Conservation (phyloP, 2,797 vertebrate genomes). For the Lagorchestes hirsutus region DNA sequence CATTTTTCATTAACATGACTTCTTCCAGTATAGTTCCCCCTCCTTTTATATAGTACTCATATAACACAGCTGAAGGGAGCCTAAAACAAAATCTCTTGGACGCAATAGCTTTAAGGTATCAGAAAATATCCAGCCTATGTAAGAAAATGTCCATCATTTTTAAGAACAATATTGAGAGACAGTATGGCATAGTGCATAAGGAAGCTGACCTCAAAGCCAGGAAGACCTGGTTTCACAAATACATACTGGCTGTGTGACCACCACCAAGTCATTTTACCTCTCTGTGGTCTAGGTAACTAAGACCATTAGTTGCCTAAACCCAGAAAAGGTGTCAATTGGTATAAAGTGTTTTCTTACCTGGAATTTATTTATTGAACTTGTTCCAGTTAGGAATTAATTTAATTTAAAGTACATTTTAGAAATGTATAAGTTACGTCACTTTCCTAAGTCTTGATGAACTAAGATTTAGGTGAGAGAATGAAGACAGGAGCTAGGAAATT, state of each 20-base stretch:
- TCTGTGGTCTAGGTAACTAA: not conserved
- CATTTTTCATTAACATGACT: not conserved
- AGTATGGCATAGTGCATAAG: not conserved
- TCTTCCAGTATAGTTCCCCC: not conserved
- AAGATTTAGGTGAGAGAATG: not conserved
- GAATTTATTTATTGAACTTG: not conserved
- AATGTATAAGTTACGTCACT: not conserved
- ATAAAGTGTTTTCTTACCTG: not conserved
- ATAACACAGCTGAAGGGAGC: not conserved
- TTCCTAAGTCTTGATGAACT: not conserved
- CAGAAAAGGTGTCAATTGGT: not conserved
- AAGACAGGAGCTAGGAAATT: not conserved
- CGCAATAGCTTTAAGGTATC: not conserved
- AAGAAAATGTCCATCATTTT: not conserved
- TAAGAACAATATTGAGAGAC: not conserved
- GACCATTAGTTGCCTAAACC: not conserved
- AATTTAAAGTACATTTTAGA: not conserved
- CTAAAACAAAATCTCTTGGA: not conserved
- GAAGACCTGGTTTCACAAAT: not conserved
- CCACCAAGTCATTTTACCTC: not conserved
- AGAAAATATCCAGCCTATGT: not conserved
- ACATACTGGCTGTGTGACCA: not conserved
- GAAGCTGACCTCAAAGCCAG: not conserved
- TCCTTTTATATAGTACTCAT: constrained; percentile 20
- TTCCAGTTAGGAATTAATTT: not conserved